Conservation (phyloP, 2,113 vertebrate genomes). For the Carollia perspicillata region DNA sequence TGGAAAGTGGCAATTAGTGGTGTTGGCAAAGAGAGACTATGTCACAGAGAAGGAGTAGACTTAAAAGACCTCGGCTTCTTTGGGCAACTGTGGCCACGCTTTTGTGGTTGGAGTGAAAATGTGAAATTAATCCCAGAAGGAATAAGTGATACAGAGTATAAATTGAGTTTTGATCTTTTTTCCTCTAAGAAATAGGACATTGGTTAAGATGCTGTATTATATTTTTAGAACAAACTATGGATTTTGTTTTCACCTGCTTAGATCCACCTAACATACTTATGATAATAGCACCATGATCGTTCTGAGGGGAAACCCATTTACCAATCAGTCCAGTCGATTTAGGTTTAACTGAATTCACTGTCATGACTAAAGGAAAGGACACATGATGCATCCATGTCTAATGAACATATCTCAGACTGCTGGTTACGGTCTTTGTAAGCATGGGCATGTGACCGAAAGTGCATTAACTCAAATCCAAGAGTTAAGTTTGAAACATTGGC, state of each 20-base stretch:
- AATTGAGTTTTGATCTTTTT: neutral
- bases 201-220: neutral
- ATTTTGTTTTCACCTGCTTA: neutral
- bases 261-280: neutral
- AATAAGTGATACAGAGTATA: too few relatives aligned
- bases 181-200: neutral
- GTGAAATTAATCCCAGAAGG: too few relatives aligned
- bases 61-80: neutral
- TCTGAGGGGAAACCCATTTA: neutral
- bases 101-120: neutral
- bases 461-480: neutral
- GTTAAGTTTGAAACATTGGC: neutral
- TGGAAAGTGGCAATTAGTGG: neutral
- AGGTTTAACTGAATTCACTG: neutral
- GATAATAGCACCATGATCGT: neutral
- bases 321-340: neutral
- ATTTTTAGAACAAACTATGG: neutral
- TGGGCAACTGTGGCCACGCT: neutral
- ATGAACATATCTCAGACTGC: neutral
- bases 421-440: neutral
- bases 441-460: neutral
- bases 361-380: neutral
- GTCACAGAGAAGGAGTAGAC: neutral
- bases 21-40: neutral
- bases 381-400: neutral